A percentile compares a stretch with the other conserved stretches of the same genome.
Conservation (phyloP, 2,797 vertebrate genomes). For the Mormyrus hasselquistii region DNA sequence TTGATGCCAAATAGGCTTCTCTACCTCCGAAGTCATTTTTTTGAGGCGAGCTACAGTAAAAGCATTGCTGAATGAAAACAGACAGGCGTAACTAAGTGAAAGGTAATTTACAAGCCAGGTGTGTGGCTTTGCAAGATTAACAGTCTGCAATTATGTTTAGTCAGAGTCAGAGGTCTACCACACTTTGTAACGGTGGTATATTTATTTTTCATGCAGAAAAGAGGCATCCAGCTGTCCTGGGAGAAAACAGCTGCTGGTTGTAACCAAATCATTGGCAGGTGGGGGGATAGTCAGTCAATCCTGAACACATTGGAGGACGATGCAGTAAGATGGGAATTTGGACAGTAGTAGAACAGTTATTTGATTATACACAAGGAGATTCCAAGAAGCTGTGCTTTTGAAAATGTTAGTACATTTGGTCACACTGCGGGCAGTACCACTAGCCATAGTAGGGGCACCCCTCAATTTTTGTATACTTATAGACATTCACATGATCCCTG, state of each 20-base stretch:
- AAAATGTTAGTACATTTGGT: background rate
- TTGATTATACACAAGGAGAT: background rate
- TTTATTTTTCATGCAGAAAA: slow-evolving; percentile 11
- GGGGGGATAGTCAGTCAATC: background rate
- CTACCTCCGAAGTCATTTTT: background rate
- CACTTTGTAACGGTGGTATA: background rate
- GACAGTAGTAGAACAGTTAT: background rate
- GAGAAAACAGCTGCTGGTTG: background rate
- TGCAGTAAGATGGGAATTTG: background rate
- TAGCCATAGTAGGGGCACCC: background rate
- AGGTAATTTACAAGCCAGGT: background rate
- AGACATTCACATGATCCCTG: background rate
- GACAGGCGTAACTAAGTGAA: background rate
- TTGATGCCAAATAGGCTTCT: background rate
- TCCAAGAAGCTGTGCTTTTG: background rate
- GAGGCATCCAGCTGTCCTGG: background rate
- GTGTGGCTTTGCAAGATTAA: background rate
- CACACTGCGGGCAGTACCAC: background rate
- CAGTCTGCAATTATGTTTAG: background rate
- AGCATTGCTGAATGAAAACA: background rate
- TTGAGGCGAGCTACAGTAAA: background rate
- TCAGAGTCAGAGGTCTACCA: background rate
- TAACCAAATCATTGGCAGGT: background rate
- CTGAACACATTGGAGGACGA: background rate
- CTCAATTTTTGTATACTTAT: background rate